Evolutionary conservation across 2,797 vertebrate genomes (phyloP).

Genomic region (Myripristis murdjan): DNA sequence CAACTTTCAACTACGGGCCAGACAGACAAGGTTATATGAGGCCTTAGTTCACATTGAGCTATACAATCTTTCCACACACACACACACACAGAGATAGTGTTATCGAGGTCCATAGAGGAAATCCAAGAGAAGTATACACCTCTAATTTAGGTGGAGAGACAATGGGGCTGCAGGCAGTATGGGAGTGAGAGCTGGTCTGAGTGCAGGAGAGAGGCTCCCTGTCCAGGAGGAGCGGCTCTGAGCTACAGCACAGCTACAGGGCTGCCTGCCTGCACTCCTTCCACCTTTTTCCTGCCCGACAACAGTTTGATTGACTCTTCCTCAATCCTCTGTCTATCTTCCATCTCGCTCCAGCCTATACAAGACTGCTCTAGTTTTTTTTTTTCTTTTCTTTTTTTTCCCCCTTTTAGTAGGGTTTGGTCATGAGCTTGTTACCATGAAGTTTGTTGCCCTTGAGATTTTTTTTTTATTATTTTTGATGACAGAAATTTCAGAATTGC

Average conservation of each 20-base stretch:
- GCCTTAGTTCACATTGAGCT: too few species aligned
- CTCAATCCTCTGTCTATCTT: conserved; percentile 18
- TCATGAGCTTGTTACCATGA: conserved; percentile 65
- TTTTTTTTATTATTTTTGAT: too few species aligned
- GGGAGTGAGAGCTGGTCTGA: conserved; percentile 17
- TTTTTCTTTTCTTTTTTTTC: too few species aligned
- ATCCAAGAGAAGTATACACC: conserved; percentile 3
- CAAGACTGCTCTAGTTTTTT: conserved; percentile 17
- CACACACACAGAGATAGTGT: conserved; percentile 8
- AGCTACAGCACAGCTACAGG: conserved; percentile 1
- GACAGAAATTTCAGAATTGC: conserved; percentile 49
- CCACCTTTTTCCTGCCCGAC: conserved; percentile 15
- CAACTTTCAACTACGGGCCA: background rate
- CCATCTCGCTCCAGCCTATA: conserved; percentile 34
- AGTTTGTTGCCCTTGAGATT: conserved; percentile 59
- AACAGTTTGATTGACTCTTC: conserved; percentile 48
- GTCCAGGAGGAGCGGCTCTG: conserved; percentile 27
- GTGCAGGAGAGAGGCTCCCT: background rate
- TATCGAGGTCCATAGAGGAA: conserved; percentile 39
- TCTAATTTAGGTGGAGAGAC: conserved; percentile 52
- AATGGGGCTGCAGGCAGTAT: conserved; percentile 19
- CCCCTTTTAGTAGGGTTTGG: conserved; percentile 21
- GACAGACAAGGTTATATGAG: background rate
- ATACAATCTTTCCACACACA: too few species aligned
- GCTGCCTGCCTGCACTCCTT: conserved; percentile 15